phyloP scores from a whole-genome alignment of 53 echinoderm and acorn worm species.

The Antedon mediterranea region DNA sequence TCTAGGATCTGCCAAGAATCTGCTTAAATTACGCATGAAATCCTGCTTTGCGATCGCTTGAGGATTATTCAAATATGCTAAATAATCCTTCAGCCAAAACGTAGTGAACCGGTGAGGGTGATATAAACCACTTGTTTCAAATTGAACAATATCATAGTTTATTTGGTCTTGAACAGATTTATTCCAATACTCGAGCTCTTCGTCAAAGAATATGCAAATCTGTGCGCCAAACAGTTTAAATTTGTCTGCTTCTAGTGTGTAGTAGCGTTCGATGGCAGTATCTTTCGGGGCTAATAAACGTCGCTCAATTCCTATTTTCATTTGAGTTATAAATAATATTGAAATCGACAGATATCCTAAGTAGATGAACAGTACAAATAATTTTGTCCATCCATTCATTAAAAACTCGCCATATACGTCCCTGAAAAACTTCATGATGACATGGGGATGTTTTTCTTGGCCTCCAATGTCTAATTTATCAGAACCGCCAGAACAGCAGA shows the following conservation, averaged over 20 bases:
- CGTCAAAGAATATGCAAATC: constrained; percentile 15
- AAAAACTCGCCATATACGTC: constrained; percentile 14
- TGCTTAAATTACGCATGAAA: constrained; percentile 21
- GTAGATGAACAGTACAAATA: constrained; percentile 11
- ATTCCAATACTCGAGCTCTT: constrained; percentile 15
- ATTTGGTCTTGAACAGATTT: neutral
- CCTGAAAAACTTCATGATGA: constrained; percentile 6
- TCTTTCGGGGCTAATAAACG: constrained; percentile 20
- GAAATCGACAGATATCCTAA: constrained; percentile 19
- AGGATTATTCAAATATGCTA: neutral
- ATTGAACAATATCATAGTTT: neutral
- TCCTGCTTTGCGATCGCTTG: neutral
- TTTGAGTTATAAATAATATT: constrained; percentile 20
- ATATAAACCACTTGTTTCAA: neutral
- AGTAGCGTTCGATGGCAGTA: constrained; percentile 13
- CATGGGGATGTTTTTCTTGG: constrained; percentile 3
- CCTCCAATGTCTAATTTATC: neutral
- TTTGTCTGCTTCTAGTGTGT: neutral
- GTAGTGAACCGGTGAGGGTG: neutral
- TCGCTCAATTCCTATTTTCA: constrained; percentile 19
- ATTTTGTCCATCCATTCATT: constrained; percentile 4
- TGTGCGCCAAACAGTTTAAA: constrained; percentile 7
- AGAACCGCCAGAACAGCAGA: constrained; percentile 31
- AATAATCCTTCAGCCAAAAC: constrained; percentile 32
- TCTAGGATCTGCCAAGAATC: constrained; percentile 22